Evolutionary conservation across 2,113 vertebrate genomes (phyloP), one percentile per base, ranked within the genome.

Genomic region (Perccottus glenii): DNA sequence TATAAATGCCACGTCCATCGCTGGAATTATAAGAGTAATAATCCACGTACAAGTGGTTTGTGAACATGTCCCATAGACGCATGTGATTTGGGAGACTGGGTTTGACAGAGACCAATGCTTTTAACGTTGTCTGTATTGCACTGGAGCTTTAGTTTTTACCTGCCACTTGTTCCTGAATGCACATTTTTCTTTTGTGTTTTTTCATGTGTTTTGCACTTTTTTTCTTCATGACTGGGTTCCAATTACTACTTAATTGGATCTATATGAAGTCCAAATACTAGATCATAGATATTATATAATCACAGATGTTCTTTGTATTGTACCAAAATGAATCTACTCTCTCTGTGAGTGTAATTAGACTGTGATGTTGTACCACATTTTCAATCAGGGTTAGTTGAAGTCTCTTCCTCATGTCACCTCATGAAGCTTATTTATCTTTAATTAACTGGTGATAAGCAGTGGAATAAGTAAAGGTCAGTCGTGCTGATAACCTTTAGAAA

Each of bases 51-150:
- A 27, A 27, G 19, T 27, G 19, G 19, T 3, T 27, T 27, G 19
- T 27, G 19, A 27, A 27, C 1, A 27, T 27, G 19, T 40, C 5
- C 8, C 38, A 40, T 40, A 40, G 5, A 40, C 8, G 38, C 2
- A 4, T 40, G 5, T 40, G 1, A 6, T 6, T 46, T 5, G 11
- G 44, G 44, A 46, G 44, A 46, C 44, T 46, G 44, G 11, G 12
- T 46, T 5, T 4, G 12, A 46, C 44, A 46, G 5, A 11, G 5
- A 12, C 8, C 11, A 5, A 5, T 12, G 11, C 80, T 79, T 77
- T 6, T 67, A 67, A 82, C 65, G 64, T 70, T 11, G 58, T 80
- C 77, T 80, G 69, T 87, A 66, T 82, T 88, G 88, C 88, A 90
- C 88, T 90, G 85, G 88, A 87, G 78, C 69, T 81, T 81, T 74